Conservation (phyloP, 2,113 vertebrate species). For the Papio anubis region DNA sequence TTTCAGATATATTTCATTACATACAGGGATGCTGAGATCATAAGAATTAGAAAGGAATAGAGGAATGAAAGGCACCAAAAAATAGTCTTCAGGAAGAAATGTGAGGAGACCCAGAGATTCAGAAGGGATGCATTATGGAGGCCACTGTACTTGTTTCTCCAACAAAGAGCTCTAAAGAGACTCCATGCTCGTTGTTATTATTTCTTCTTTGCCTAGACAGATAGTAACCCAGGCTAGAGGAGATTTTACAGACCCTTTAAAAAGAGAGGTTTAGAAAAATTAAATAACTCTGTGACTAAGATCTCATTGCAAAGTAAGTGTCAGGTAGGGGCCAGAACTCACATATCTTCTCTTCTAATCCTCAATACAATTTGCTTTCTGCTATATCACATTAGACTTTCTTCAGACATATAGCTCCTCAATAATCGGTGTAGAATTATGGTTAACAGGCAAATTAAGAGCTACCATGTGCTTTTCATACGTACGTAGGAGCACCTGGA, state of each 20-base stretch:
- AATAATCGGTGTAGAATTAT: conserved; percentile 31
- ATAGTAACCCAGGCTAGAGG: not conserved
- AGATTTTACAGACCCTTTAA: not conserved
- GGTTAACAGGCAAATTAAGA: conserved; percentile 24
- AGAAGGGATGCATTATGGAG: conserved; percentile 15
- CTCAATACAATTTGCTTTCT: not conserved
- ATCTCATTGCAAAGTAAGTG: not conserved
- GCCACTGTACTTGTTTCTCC: not conserved
- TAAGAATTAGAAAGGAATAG: conserved; percentile 58
- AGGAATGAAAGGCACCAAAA: conserved; percentile 12
- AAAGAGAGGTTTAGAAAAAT: not conserved
- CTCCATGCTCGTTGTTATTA: not conserved
- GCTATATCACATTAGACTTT: not conserved
- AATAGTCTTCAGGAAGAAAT: conserved; percentile 52
- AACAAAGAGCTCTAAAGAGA: not conserved
- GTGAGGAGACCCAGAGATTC: conserved; percentile 24
- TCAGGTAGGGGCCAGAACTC: not conserved
- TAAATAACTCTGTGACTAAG: not conserved
- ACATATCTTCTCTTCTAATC: not conserved
- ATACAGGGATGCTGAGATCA: conserved; percentile 52
- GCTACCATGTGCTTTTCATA: not conserved
- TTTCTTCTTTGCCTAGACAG: not conserved
- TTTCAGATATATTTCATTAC: conserved; percentile 74
- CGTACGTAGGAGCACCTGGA: not conserved
- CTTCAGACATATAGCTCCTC: not conserved